Evolutionary conservation across 2,888 invertebrate genomes (phyloP).

Genomic region (Psylliodes chrysocephalus): DNA sequence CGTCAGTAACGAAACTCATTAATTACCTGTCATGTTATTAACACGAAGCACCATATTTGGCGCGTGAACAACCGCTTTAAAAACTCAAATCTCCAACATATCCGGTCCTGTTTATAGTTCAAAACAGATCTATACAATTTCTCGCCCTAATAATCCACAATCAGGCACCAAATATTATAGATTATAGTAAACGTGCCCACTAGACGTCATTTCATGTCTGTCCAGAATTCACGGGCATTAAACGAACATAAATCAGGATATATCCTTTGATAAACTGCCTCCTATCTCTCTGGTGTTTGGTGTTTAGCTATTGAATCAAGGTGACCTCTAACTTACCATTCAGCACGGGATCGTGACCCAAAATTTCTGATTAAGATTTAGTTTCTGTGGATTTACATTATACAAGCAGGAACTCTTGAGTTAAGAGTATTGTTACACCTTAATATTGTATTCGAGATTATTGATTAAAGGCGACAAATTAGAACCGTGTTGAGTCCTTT

Average conservation of each 20-base stretch:
- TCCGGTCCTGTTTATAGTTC: background rate
- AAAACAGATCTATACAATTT: background rate
- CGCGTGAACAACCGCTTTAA: too few species aligned
- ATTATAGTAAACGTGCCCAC: conserved; percentile 1
- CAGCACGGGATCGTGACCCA: background rate
- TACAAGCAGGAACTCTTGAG: too few species aligned
- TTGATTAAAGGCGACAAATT: too few species aligned
- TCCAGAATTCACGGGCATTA: conserved; percentile 14
- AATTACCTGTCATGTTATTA: too few species aligned
- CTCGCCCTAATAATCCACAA: conserved; percentile 4
- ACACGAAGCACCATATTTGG: too few species aligned
- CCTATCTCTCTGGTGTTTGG: background rate
- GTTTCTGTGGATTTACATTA: background rate
- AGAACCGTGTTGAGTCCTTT: too few species aligned
- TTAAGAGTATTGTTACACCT: too few species aligned
- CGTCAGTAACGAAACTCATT: too few species aligned
- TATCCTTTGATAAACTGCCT: conserved; percentile 11
- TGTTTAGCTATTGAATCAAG: background rate
- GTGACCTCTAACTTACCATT: conserved; percentile 2
- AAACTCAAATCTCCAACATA: background rate
- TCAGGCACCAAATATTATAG: conserved; percentile 9
- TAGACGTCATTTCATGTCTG: conserved; percentile 11
- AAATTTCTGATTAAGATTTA: background rate
- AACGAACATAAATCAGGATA: conserved; percentile 15
- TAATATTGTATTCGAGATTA: too few species aligned